Evolutionary conservation across 1,140 invertebrate genomes (phyloP).

Genomic region (Hyposmocoma kahamanoa): DNA sequence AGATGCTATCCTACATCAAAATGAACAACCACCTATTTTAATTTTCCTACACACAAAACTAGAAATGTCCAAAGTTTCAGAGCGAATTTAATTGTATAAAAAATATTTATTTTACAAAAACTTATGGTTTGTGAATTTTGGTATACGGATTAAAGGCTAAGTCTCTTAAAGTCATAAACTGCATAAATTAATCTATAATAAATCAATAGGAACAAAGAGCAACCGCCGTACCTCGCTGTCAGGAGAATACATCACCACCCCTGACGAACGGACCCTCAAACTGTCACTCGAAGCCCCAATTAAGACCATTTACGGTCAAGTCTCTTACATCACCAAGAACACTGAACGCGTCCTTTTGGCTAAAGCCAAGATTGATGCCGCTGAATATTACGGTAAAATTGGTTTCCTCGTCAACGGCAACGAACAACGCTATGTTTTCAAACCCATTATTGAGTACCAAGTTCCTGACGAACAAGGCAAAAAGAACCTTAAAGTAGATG

Average conservation of each 20-base stretch:
- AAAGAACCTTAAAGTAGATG: constrained; percentile 44
- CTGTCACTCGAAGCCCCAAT: constrained; percentile 75
- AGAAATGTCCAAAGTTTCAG: too few relatives aligned
- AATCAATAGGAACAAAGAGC: constrained; percentile 74
- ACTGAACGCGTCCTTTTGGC: constrained; percentile 74
- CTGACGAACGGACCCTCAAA: constrained; percentile 73
- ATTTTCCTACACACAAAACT: too few relatives aligned
- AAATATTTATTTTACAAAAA: too few relatives aligned
- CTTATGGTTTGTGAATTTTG: too few relatives aligned
- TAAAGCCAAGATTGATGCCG: constrained; percentile 74
- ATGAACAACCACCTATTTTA: too few relatives aligned
- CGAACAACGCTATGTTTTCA: constrained; percentile 73
- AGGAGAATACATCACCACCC: constrained; percentile 57
- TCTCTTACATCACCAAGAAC: constrained; percentile 68
- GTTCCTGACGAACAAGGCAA: constrained; percentile 73
- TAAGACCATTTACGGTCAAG: constrained; percentile 73
- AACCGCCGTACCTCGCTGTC: constrained; percentile 75
- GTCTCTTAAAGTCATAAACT: neutral
- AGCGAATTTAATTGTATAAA: too few relatives aligned
- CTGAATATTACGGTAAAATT: constrained; percentile 76
- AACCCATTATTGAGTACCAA: constrained; percentile 81
- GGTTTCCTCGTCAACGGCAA: constrained; percentile 77
- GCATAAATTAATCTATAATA: neutral
- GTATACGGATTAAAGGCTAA: too few relatives aligned
- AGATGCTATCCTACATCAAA: too few relatives aligned